phyloP scores from a whole-genome alignment of 1,140 invertebrate species.

The Riptortus pedestris region DNA sequence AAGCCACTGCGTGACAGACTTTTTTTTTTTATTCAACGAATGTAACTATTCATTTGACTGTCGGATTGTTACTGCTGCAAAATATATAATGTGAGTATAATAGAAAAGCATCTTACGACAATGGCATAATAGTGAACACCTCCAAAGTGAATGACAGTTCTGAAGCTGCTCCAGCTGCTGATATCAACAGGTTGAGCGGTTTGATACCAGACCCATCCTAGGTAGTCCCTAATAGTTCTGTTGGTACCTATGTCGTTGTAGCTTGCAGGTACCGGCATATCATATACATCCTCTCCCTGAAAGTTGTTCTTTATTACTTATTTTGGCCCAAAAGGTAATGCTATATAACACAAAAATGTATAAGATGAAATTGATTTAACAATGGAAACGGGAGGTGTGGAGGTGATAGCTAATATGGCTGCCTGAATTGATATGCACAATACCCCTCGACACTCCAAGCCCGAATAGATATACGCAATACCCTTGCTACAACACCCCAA shows the following conservation, averaged over 20 bases:
- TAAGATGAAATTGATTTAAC: neutral
- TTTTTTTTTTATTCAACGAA: too few species aligned
- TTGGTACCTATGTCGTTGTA: slow-evolving; percentile 91
- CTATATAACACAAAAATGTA: neutral
- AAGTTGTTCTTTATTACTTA: slow-evolving; percentile 10
- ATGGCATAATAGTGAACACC: slow-evolving; percentile 43
- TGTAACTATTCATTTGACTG: too few species aligned
- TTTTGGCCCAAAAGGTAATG: neutral
- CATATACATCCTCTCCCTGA: slow-evolving; percentile 44
- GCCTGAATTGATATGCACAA: neutral
- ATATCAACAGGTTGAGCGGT: slow-evolving; percentile 37
- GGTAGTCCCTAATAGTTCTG: slow-evolving; percentile 68
- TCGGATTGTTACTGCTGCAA: too few species aligned
- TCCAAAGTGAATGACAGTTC: slow-evolving; percentile 42
- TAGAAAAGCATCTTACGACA: too few species aligned
- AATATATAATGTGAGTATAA: too few species aligned
- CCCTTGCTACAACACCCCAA: too few species aligned
- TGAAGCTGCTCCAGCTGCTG: slow-evolving; percentile 35
- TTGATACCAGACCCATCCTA: slow-evolving; percentile 54
- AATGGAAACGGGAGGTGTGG: neutral
- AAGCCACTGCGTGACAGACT: too few species aligned
- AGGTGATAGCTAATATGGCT: neutral
- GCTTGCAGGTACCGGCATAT: slow-evolving; percentile 75
- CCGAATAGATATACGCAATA: neutral
- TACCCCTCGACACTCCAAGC: neutral